Base-by-base conservation (phyloP, 2,113 vertebrate genomes). In the Phasianus colchicus region DNA sequence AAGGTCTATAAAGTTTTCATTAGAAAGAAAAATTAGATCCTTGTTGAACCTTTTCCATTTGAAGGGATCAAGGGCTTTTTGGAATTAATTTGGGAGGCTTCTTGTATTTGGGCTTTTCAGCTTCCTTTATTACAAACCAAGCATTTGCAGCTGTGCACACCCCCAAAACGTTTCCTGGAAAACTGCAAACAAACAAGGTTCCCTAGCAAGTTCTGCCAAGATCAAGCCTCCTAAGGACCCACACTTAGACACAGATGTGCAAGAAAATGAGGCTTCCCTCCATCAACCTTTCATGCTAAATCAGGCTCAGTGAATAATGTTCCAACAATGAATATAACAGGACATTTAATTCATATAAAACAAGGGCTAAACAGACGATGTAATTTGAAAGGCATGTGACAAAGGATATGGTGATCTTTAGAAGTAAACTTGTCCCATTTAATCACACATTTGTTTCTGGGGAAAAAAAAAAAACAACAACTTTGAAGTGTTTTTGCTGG, bases 381-480 rank as follows among this genome's bases (percentile, higher is more conserved):
- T 8, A 12, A 11, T 60, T 40, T 67, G 42, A 81, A 83, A 80
- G 18, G 30, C 10, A 22, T 21, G 30, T n/a, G 18, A 67, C 34
- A 72, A 36, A 92, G 14, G 43, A 50, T 30, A n/a, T 8, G 61
- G 3, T 7, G 22, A 75, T 54, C 70, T 72, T 75, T 27, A 91
- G 45, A 83, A 83, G 38, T 45, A 72, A 83, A n/a, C 45, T 32
- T 57, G 45, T 67, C 32, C 60, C 32, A 29, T 74, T 71, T 77
- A 57, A n/a, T 57, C 34, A 13, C 0, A 8, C n/a, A 58, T 30
- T 32, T 1, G 1, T 30, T 45, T 50, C 36, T 29, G 29, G 17
- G 34, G 83, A 63, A 88, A 50, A 21, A 79, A 89, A 69, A 88
- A 43, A 55, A 82, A 9, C 30, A 43, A 43, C 48, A 82, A 12